Evolutionary conservation across 1,140 invertebrate genomes (phyloP).

Genomic region (Gonioctena quinquepunctata): DNA sequence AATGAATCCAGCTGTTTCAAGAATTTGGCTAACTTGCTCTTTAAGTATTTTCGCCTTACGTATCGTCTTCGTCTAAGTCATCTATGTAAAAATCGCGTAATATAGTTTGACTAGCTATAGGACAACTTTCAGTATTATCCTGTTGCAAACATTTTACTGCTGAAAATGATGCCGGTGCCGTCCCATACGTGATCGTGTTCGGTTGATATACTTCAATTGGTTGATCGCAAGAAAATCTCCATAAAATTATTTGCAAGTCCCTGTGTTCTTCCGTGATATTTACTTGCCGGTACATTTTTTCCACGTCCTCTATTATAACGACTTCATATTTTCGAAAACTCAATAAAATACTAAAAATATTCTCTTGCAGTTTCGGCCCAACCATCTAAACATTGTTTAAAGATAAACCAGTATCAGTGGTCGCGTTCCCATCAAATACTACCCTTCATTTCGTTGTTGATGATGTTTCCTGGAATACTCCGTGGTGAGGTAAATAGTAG

Average conservation of each 20-base stretch:
- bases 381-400: constrained; percentile 33
- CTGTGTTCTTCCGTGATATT: constrained; percentile 41
- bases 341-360: constrained; percentile 40
- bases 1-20: constrained; percentile 26
- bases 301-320: constrained; percentile 49
- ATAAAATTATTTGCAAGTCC: constrained; percentile 52
- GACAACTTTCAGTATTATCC: constrained; percentile 42
- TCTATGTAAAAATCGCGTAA: constrained; percentile 56
- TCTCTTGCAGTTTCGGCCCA: constrained; percentile 41
- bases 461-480: constrained; percentile 37
- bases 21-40: constrained; percentile 33
- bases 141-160: constrained; percentile 43
- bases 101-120: constrained; percentile 41
- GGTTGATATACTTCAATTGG: constrained; percentile 39
- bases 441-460: constrained; percentile 1
- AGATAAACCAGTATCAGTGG: constrained; percentile 26
- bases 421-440: constrained; percentile 36
- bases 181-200: constrained; percentile 52
- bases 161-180: constrained; percentile 45
- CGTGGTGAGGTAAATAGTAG: constrained; percentile 40
- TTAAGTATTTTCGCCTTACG: constrained; percentile 32
- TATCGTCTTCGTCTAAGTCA: constrained; percentile 46
- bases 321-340: constrained; percentile 24
- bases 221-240: constrained; percentile 39
- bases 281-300: constrained; percentile 58